Base-by-base conservation (phyloP, 2,888 invertebrate genomes). In the Lycaena phlaeas region DNA sequence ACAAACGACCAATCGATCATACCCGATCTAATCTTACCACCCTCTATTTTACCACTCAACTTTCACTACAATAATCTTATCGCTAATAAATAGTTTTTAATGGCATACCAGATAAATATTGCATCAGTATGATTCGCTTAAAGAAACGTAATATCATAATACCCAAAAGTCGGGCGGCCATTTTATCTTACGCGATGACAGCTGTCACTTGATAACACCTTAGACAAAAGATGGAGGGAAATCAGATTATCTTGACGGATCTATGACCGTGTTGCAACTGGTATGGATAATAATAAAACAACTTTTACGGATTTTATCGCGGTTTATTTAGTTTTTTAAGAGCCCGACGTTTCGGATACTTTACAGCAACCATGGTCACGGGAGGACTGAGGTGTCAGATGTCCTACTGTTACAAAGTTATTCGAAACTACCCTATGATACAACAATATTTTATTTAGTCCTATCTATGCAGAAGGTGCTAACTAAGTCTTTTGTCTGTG, bases 121-220 rank as follows among this genome's bases (percentile, higher is more conserved):
- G 30, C 14, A 30, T 15, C 30, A 30, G 6, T 15, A 15, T 11
- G 12, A 14, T 3, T 28, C 28, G 5, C 5, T 5, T 18, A 31
- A 17, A 34, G 34, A 34, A 34, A 18, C 18, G 34, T 9, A 34
- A 18, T 22, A 34, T 22, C 22, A 22, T 18, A 12, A 12, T 34
- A 34, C 34, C 34, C n/a, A 18, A 22, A 34, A 34, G 34, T 34
- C 34, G 34, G 34, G 12, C 17, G 34, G 34, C 22, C 17, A 26
- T 40, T 40, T 40, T 40, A 40, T 40, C 39, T 39, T 27, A 7
- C 36, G 12, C 45, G 42, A 29, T 52, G 70, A 70, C 75, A 69
- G 75, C 72, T 75, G 75, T 70, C 72, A 43, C 43, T 46, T 51
- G 72, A 71, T 69, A 65, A 43, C n/a, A 36, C 36, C 11, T 40